Evolutionary conservation across 1,140 invertebrate species (phyloP).

Genomic region (Dreissena polymorpha): DNA sequence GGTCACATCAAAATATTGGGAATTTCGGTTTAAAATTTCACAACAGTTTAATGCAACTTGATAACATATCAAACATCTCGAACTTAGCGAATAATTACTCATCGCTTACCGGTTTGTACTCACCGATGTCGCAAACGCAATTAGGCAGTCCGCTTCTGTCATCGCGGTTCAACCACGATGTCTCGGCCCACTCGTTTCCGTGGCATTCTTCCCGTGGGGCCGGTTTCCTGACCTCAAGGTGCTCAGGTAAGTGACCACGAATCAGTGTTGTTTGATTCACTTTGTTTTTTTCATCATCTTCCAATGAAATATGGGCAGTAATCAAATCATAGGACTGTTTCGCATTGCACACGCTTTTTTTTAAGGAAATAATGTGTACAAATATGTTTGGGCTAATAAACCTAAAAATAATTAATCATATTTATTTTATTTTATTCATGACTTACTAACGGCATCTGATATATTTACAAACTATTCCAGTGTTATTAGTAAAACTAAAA

Average conservation of each 20-base stretch:
- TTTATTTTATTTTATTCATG: no score
- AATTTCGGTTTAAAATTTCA: constrained; percentile 50
- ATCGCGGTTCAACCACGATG: constrained; percentile 33
- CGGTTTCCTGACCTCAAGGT: constrained; percentile 44
- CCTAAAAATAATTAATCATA: no score
- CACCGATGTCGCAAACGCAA: constrained; percentile 37
- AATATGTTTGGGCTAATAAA: no score
- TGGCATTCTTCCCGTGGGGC: constrained; percentile 46
- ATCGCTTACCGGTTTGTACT: constrained; percentile 39
- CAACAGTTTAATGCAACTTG: constrained; percentile 49
- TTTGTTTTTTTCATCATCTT: not conserved
- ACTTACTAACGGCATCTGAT: no score
- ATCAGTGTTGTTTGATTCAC: not conserved
- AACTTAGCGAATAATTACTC: constrained; percentile 49
- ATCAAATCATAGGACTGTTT: no score
- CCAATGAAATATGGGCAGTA: no score
- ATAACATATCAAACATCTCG: constrained; percentile 45
- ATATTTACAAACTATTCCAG: no score
- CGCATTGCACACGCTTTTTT: no score
- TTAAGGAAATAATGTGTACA: no score
- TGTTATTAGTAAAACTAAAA: no score
- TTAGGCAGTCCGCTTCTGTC: constrained; percentile 26
- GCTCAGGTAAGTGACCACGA: constrained; percentile 41
- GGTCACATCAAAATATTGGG: constrained; percentile 21
- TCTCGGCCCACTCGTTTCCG: constrained; percentile 28